A percentile compares a stretch with the other conserved stretches of the same genome.
Evolutionary conservation across 2,113 vertebrate genomes (phyloP).

Genomic region (Sialia sialis): DNA sequence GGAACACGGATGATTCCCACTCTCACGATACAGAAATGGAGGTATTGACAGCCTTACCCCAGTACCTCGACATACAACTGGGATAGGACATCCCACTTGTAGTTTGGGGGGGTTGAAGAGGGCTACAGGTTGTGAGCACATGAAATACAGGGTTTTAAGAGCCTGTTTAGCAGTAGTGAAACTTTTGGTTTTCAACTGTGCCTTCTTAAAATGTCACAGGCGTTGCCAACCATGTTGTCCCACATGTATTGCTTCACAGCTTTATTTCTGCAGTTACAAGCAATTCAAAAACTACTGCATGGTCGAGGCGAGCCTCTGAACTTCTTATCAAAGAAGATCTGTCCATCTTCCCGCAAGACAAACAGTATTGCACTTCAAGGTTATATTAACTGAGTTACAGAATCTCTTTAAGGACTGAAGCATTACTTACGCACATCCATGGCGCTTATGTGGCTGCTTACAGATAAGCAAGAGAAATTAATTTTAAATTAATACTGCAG

Average conservation of each 20-base stretch:
- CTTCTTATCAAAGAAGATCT: conserved; percentile 56
- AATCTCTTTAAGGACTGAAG: conserved; percentile 62
- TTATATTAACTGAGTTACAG: conserved; percentile 66
- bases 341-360: conserved; percentile 63
- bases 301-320: conserved; percentile 50
- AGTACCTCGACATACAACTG: accelerated
- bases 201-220: conserved; percentile 20
- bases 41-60: conserved; percentile 11
- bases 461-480: conserved; percentile 72
- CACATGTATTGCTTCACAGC: conserved; percentile 59
- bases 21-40: conserved; percentile 22
- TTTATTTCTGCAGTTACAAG: conserved; percentile 71
- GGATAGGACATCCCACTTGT: not conserved
- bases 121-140: not conserved
- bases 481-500: conserved; percentile 71
- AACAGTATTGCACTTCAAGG: conserved; percentile 78
- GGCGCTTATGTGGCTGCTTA: conserved; percentile 60
- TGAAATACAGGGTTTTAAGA: conserved; percentile 5
- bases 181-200: conserved; percentile 31
- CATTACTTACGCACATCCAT: conserved; percentile 57
- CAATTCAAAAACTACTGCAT: conserved; percentile 62
- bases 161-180: conserved; percentile 34
- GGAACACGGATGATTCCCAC: not conserved
- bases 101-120: not conserved
- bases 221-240: conserved; percentile 39